phyloP scores from a whole-genome alignment of 2,113 vertebrate genomes.

The Elgaria multicarinata region DNA sequence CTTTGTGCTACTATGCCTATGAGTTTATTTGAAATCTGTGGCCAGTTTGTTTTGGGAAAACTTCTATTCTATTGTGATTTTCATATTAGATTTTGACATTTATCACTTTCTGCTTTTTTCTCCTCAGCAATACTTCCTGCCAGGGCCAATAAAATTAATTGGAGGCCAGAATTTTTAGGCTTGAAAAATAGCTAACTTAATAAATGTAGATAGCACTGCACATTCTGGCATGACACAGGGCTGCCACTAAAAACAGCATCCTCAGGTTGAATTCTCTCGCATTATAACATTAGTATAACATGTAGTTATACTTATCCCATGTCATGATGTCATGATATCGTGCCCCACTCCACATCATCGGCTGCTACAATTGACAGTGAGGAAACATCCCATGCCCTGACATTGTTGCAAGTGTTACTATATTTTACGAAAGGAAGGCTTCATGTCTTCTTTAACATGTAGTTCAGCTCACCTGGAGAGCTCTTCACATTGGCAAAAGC shows the following conservation, averaged over 20 bases:
- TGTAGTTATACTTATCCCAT: not conserved
- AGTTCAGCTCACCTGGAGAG: not conserved
- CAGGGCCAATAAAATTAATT: not conserved
- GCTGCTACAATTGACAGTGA: not conserved
- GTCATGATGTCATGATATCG: not conserved
- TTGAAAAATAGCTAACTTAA: not conserved
- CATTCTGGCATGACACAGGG: not conserved
- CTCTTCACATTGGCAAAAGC: not conserved
- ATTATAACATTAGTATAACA: not conserved
- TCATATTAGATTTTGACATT: not conserved
- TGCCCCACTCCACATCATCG: not conserved
- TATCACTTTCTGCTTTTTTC: not conserved
- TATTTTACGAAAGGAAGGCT: not conserved
- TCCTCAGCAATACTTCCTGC: not conserved
- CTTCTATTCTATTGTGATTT: not conserved
- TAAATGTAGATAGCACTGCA: not conserved
- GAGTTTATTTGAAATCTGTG: not conserved
- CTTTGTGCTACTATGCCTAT: conserved; percentile 39
- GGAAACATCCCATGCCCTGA: not conserved
- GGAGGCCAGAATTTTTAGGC: conserved; percentile 14
- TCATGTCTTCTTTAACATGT: not conserved
- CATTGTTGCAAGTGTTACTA: not conserved
- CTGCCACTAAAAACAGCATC: not conserved
- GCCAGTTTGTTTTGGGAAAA: not conserved
- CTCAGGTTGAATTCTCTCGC: not conserved